These are phyloP conservation scores for Macrosoma leucophasiata DNA, from an alignment of 2,888 invertebrate species.

Conservation along the genomic window DNA sequence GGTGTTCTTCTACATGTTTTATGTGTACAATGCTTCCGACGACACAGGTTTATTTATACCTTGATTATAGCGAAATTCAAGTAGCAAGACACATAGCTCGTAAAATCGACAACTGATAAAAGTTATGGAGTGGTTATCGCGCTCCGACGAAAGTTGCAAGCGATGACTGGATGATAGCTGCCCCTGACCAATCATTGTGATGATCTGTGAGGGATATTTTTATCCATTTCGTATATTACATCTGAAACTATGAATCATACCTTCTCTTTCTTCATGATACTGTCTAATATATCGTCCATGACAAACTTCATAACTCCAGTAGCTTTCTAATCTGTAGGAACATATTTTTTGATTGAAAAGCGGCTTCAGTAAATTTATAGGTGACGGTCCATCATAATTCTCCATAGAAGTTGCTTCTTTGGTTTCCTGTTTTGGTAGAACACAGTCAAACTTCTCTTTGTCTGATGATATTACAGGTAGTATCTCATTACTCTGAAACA, in stretches of 20 bases:
- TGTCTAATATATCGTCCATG: conserved; percentile 94
- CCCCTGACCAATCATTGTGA: no score
- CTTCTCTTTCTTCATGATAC: conserved; percentile 96
- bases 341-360: conserved; percentile 87
- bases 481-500: conserved; percentile 68
- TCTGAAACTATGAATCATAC: conserved; percentile 38
- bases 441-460: conserved; percentile 89
- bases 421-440: conserved; percentile 80
- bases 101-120: no score
- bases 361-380: conserved; percentile 84
- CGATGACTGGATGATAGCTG: no score
- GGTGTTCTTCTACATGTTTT: no score
- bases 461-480: conserved; percentile 83
- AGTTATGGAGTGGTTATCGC: no score
- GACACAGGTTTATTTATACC: no score
- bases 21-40: no score
- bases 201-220: no score
- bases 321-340: conserved; percentile 90
- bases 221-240: no score
- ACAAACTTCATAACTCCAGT: conserved; percentile 98
- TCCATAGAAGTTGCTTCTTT: conserved; percentile 74
- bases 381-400: conserved; percentile 82
- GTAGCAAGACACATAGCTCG: no score
- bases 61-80: no score
- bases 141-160: no score